Evolutionary conservation across 1,140 invertebrate genomes (phyloP), one percentile per base, ranked within the genome.

Genomic region (Ostrea edulis): DNA sequence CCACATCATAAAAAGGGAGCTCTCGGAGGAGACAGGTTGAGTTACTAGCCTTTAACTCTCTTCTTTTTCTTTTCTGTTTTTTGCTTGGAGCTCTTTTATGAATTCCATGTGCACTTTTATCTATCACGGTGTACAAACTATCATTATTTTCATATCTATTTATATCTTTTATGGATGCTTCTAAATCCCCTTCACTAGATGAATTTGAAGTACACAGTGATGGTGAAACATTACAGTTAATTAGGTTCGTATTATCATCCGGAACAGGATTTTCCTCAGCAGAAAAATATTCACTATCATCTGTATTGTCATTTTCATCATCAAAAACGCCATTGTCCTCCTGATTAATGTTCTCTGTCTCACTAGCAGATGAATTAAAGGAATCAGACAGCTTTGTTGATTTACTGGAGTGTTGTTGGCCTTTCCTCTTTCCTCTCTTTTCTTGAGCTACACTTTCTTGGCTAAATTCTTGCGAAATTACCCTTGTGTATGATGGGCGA

Each of bases 241-340:
- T 25, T 35, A 35, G 68, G 12, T 77, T 25, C 14, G 35, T 9
- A 35, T 17, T 14, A n/a, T 68, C 4, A n/a, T n/a, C 4, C 2
- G 62, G 8, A 22, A 22, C 62, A 29, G 22, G 14, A 77, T 77
- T 77, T 55, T 87, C 86, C 29, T 87, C 82, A 9, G 86, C 86
- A 71, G 86, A 87, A 54, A 54, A 87, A 51, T 87, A 87, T 84
- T 87, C 86, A 55, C 86, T 87, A 4, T 77, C 86, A 84, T 84
- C 82, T 35, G 86, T 84, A 62, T 87, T 52, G n/a, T 53, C 29
- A 44, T n/a, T 17, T 17, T 52, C 25, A 20, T 62, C 55, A 29
- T 14, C 68, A 77, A n/a, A 35, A 62, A 44, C 12, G 2, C 14
- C 5, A 2, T 12, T 14, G 9, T 35, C 22, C 12, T 25, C 29